phyloP scores from a whole-genome alignment of 2,113 vertebrate species.

The Antechinus flavipes region DNA sequence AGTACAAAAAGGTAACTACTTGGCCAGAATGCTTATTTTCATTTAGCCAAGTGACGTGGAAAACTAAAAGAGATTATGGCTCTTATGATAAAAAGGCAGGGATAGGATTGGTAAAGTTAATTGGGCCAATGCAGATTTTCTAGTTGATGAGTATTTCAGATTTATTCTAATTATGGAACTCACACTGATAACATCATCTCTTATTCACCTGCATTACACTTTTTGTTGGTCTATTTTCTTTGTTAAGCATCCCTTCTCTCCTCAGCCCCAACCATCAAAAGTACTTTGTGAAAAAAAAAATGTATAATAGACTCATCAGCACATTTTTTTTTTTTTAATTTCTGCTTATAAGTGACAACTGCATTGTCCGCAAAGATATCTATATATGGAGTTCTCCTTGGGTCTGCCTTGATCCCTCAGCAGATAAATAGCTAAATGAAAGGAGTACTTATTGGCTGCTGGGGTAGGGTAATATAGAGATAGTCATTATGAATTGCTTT shows the following conservation, averaged over 20 bases:
- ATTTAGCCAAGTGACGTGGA: not conserved
- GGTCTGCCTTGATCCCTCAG: not conserved
- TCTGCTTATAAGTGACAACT: not conserved
- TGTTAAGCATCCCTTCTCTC: not conserved
- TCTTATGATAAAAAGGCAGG: not conserved
- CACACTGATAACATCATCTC: not conserved
- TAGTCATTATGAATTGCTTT: slow-evolving; percentile 13
- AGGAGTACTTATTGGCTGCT: not conserved
- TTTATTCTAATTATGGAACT: not conserved
- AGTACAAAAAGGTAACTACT: not conserved
- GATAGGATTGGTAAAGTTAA: not conserved
- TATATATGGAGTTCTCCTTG: not conserved
- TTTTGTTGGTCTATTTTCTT: not conserved
- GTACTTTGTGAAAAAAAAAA: not conserved
- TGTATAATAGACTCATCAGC: not conserved
- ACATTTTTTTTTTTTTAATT: no score
- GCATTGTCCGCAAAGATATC: not conserved
- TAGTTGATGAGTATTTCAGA: not conserved
- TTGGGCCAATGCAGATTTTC: not conserved
- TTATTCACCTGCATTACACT: not conserved
- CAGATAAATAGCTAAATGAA: not conserved
- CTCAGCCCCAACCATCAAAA: not conserved
- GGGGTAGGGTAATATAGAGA: not conserved
- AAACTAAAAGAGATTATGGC: not conserved
- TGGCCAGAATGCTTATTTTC: not conserved